These are phyloP conservation scores for Tethya wilhelma DNA, from an alignment of 37 sponge, comb jelly and placozoan species.

Conservation along the genomic window DNA sequence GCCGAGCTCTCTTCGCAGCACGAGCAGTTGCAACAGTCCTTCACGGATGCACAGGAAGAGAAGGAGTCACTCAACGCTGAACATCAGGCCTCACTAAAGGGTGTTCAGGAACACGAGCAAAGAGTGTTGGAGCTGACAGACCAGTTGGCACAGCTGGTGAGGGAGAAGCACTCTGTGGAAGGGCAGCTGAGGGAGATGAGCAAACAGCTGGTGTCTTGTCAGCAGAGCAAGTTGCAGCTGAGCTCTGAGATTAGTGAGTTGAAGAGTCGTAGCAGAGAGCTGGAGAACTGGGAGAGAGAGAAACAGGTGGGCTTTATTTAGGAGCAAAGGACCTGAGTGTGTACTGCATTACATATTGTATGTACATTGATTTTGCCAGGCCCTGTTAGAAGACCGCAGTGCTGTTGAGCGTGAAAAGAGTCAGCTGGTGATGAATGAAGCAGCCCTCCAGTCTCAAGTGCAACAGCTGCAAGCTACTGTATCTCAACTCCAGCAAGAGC, in stretches of 20 bases:
- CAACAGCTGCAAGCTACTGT: conserved; percentile 13
- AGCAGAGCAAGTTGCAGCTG: conserved; percentile 16
- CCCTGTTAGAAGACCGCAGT: not conserved
- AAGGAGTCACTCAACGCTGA: conserved; percentile 35
- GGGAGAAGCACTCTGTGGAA: conserved; percentile 51
- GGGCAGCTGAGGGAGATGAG: conserved; percentile 37
- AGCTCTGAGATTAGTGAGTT: conserved; percentile 14
- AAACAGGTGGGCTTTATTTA: conserved; percentile 19
- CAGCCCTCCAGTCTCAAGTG: conserved; percentile 14
- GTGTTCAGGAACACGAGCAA: conserved; percentile 36
- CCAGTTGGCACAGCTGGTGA: conserved; percentile 29
- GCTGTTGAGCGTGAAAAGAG: conserved; percentile 14
- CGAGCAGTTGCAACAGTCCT: conserved; percentile 4
- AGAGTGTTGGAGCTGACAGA: conserved; percentile 41
- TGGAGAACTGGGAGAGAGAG: conserved; percentile 13
- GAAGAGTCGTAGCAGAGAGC: not conserved
- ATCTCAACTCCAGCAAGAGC: conserved; percentile 23
- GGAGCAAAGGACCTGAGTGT: not conserved
- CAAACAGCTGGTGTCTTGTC: conserved; percentile 21
- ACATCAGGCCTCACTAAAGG: conserved; percentile 7
- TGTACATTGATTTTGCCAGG: not conserved
- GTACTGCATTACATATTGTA: not conserved
- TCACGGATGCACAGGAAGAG: conserved; percentile 1
- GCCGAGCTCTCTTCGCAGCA: not conserved
- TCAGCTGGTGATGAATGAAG: conserved; percentile 5